A percentile compares a stretch with the other conserved stretches of the same genome.
phyloP scores from a whole-genome alignment of 2,113 vertebrate species.

The Ahaetulla prasina region DNA sequence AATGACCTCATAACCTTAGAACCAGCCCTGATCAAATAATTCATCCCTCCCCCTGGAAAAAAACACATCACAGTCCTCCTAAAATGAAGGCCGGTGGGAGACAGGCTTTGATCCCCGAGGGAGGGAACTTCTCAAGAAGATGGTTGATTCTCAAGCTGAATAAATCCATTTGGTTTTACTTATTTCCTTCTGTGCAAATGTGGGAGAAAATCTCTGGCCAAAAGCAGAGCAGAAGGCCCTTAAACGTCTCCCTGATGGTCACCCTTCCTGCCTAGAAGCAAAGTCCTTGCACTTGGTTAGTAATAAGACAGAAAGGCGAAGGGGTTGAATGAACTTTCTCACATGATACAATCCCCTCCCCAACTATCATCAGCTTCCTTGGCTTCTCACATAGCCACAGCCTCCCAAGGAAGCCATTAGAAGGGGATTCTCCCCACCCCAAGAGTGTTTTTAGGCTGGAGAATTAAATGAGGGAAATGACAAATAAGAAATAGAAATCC shows the following conservation, averaged over 20 bases:
- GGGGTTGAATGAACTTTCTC: not conserved
- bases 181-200: no score
- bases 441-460: no score
- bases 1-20: not conserved
- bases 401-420: not conserved
- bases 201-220: no score
- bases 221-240: no score
- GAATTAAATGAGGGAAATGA: no score
- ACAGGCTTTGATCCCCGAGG: no score
- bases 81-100: not conserved
- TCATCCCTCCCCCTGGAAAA: not conserved
- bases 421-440: not conserved
- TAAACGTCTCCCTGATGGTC: no score
- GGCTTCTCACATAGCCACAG: not conserved
- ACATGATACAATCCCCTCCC: not conserved
- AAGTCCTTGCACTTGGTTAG: not conserved
- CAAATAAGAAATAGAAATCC: no score
- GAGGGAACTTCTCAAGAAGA: no score
- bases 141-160: no score
- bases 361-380: not conserved
- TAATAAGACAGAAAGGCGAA: not conserved
- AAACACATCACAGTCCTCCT: not conserved
- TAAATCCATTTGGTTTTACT: no score
- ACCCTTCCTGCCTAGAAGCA: no score
- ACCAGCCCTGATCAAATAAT: not conserved